Evolutionary conservation across 30 jellyfish, hydroid and myxozoan genomes (phyloP).

Genomic region (Pelagia noctiluca): DNA sequence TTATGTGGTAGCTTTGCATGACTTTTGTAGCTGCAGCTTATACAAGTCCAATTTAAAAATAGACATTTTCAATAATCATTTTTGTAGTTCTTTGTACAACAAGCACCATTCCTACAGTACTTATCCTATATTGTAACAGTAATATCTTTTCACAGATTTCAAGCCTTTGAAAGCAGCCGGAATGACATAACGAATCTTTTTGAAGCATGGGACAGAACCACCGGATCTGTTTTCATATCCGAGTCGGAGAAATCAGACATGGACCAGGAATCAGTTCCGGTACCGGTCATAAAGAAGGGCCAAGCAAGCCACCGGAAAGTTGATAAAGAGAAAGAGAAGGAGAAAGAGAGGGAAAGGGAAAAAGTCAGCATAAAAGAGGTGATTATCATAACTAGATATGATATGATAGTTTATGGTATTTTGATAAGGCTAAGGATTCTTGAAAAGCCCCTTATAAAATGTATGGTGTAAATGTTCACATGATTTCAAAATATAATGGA

Average conservation of each 20-base stretch:
- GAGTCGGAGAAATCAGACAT: conserved; percentile 90
- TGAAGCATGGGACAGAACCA: conserved; percentile 97
- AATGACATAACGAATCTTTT: conserved; percentile 70
- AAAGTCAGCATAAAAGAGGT: conserved; percentile 55
- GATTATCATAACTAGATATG: background rate
- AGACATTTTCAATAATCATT: no score
- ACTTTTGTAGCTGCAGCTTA: no score
- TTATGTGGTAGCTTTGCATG: no score
- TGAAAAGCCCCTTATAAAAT: no score
- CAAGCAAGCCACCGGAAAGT: conserved; percentile 67
- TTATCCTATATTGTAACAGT: background rate
- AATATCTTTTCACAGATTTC: conserved; percentile 67
- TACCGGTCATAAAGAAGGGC: conserved; percentile 75
- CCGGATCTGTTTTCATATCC: conserved; percentile 75
- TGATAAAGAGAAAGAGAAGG: conserved; percentile 89
- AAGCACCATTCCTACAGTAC: background rate
- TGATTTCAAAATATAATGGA: no score
- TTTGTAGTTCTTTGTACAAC: no score
- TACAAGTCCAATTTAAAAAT: no score
- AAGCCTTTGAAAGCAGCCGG: conserved; percentile 65
- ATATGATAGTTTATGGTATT: background rate
- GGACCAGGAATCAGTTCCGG: conserved; percentile 67
- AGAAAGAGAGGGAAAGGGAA: conserved; percentile 61
- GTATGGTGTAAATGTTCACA: no score
- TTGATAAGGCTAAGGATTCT: no score